Evolutionary conservation across 2,797 vertebrate species (phyloP).

Genomic region (Chlorospingus semifuscus): DNA sequence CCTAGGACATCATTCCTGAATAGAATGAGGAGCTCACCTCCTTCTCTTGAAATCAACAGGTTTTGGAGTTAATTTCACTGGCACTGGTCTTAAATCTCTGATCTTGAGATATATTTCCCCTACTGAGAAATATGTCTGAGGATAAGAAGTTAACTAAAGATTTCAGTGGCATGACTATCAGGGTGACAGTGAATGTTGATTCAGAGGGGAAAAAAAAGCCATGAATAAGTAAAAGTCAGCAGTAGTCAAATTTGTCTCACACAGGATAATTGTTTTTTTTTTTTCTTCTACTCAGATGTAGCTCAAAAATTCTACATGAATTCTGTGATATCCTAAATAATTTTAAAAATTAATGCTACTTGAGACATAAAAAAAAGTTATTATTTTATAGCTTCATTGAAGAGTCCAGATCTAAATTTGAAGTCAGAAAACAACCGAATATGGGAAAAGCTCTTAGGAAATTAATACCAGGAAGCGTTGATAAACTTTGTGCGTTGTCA

Average conservation of each 20-base stretch:
- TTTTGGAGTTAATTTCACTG: background rate
- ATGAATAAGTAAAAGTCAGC: background rate
- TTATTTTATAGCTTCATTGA: background rate
- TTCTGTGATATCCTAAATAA: background rate
- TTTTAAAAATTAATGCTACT: background rate
- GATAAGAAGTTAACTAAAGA: background rate
- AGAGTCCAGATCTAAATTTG: background rate
- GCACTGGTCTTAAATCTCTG: background rate
- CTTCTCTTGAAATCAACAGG: background rate
- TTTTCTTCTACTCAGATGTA: background rate
- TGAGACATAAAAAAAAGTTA: background rate
- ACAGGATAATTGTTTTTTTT: background rate
- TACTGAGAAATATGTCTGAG: background rate
- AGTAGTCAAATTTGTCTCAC: background rate
- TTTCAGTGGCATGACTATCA: background rate
- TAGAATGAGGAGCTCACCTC: rapidly evolving
- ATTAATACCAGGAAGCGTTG: background rate
- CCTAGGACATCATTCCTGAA: background rate
- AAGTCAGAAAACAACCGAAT: background rate
- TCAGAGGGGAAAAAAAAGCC: background rate
- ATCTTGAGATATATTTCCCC: background rate
- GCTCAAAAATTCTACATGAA: background rate
- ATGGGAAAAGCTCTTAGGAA: background rate
- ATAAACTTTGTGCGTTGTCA: background rate
- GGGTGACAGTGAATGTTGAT: background rate